phyloP scores from a whole-genome alignment of 2,113 vertebrate species.

The Amazona vittata region DNA sequence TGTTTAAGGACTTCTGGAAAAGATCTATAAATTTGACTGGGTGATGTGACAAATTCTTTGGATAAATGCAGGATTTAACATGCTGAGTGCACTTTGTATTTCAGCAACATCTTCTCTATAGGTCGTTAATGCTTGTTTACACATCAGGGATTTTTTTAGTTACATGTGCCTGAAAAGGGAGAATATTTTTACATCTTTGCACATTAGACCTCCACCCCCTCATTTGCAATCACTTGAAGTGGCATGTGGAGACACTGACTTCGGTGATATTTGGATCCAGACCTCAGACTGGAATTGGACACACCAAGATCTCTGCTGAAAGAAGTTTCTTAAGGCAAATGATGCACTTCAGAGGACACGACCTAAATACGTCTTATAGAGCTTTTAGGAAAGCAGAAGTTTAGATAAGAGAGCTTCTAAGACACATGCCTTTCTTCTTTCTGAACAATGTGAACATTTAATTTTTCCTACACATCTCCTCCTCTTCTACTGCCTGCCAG shows the following conservation, averaged over 20 bases:
- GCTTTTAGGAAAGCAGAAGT: slow-evolving; percentile 28
- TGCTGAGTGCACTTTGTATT: background rate
- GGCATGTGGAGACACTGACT: slow-evolving; percentile 39
- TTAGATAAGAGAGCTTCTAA: slow-evolving; percentile 22
- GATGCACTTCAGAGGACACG: background rate
- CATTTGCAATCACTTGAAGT: slow-evolving; percentile 16
- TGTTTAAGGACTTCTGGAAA: background rate
- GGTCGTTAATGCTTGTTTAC: background rate
- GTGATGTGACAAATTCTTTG: background rate
- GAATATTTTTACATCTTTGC: background rate
- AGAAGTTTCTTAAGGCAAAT: slow-evolving; percentile 22
- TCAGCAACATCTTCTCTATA: background rate
- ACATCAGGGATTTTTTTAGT: background rate
- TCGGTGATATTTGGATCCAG: slow-evolving; percentile 9
- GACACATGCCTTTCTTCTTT: slow-evolving; percentile 48
- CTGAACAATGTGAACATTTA: slow-evolving; percentile 66
- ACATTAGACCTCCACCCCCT: background rate
- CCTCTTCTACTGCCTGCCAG: slow-evolving; percentile 65
- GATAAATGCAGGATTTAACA: background rate
- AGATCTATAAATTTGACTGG: background rate
- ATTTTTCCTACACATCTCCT: slow-evolving; percentile 65
- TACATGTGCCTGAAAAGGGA: background rate
- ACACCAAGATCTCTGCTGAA: background rate
- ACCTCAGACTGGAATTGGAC: slow-evolving; percentile 31
- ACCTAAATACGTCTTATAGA: background rate